phyloP scores from a whole-genome alignment of 2,113 vertebrate species.

The Pagrus major region DNA sequence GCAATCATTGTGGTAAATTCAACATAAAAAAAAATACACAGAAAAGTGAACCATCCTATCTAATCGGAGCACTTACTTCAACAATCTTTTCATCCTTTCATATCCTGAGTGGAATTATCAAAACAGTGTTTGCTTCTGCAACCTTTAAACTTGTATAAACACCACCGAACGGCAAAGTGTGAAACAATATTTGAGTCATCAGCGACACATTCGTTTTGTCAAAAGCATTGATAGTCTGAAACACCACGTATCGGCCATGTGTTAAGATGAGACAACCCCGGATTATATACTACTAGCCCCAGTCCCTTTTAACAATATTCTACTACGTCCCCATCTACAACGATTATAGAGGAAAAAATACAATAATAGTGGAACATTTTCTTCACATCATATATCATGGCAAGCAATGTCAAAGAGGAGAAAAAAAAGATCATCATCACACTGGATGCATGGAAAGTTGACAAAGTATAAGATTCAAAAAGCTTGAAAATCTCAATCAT shows the following conservation, averaged over 20 bases:
- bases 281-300: constrained; percentile 71
- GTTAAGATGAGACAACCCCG: constrained; percentile 70
- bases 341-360: constrained; percentile 77
- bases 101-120: constrained; percentile 22
- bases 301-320: constrained; percentile 70
- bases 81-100: constrained; percentile 26
- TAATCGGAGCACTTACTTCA: constrained; percentile 27
- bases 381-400: constrained; percentile 67
- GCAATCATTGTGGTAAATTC: background rate
- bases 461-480: constrained; percentile 33
- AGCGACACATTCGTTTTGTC: constrained; percentile 75
- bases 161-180: constrained; percentile 27
- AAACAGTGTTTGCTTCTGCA: constrained; percentile 7
- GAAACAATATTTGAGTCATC: constrained; percentile 43
- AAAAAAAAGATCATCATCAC: constrained; percentile 54
- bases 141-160: constrained; percentile 19
- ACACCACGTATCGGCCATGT: constrained; percentile 67
- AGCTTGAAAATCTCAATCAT: constrained; percentile 34
- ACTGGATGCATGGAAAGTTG: constrained; percentile 23
- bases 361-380: constrained; percentile 66
- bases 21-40: constrained; percentile 39
- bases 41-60: constrained; percentile 28
- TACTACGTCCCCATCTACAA: constrained; percentile 78
- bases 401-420: constrained; percentile 50
- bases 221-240: constrained; percentile 79